Percentiles rank a stretch among this genome's conserved stretches.
These are phyloP conservation scores for Euzophera pinguis DNA, from an alignment of 2,888 invertebrate species.

Conservation along the genomic window DNA sequence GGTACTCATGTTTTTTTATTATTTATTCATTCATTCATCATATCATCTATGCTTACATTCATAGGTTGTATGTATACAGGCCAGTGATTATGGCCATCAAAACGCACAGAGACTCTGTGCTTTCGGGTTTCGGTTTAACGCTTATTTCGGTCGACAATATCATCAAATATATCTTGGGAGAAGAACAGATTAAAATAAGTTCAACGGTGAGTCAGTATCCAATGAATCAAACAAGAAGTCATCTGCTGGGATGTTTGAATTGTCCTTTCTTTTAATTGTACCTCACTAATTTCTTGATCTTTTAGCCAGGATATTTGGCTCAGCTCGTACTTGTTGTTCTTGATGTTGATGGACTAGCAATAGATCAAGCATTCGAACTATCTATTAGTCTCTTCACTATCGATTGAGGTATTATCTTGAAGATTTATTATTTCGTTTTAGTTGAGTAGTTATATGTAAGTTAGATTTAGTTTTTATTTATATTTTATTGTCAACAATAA, in stretches of 20 bases:
- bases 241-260: slow-evolving; percentile 14
- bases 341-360: slow-evolving; percentile 13
- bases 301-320: slow-evolving; percentile 9
- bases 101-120: slow-evolving; percentile 13
- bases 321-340: neutral
- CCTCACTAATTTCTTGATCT: slow-evolving; percentile 12
- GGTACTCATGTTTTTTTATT: too few species aligned
- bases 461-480: too few species aligned
- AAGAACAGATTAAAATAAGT: slow-evolving; percentile 10
- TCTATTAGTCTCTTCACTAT: neutral
- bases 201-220: slow-evolving; percentile 7
- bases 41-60: too few species aligned
- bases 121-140: slow-evolving; percentile 15
- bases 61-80: slow-evolving; percentile 6
- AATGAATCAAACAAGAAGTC: slow-evolving; percentile 10
- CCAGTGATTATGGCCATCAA: slow-evolving; percentile 15
- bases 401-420: slow-evolving; percentile 6
- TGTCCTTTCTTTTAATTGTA: slow-evolving; percentile 12
- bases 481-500: too few species aligned
- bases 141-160: slow-evolving; percentile 14
- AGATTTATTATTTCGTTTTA: too few species aligned
- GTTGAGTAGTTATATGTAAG: too few species aligned
- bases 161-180: neutral
- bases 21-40: too few species aligned
- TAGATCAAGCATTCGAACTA: neutral